phyloP scores from a whole-genome alignment of 2,888 invertebrate species.

The Argyresthia goedartella region DNA sequence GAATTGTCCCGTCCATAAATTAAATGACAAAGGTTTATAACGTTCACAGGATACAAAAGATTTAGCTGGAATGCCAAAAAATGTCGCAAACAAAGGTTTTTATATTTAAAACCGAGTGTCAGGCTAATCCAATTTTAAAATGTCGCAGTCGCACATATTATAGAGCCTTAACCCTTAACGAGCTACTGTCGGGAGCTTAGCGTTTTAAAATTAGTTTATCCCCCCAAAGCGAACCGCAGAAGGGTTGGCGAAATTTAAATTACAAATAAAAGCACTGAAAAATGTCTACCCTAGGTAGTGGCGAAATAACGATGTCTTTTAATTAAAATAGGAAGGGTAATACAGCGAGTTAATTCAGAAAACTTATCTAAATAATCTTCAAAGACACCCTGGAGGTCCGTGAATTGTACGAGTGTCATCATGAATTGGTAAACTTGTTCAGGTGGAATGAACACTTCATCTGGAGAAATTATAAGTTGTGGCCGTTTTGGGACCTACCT shows the following conservation, averaged over 20 bases:
- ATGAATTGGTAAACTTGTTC: conserved; percentile 18
- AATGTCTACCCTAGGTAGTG: conserved; percentile 67
- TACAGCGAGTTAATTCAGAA: conserved; percentile 58
- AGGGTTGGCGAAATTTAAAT: conserved; percentile 69
- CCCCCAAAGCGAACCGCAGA: conserved; percentile 58
- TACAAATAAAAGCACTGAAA: conserved; percentile 71
- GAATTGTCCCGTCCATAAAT: conserved; percentile 6
- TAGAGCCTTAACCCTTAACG: conserved; percentile 31
- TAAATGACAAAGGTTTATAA: conserved; percentile 11
- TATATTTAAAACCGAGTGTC: conserved; percentile 25
- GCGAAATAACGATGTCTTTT: conserved; percentile 65
- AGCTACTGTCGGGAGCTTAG: conserved; percentile 61
- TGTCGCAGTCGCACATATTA: conserved; percentile 53
- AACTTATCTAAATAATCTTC: conserved; percentile 41
- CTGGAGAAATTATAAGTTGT: neutral
- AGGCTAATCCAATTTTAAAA: conserved; percentile 57
- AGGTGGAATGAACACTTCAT: conserved; percentile 7
- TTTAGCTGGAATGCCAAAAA: conserved; percentile 6
- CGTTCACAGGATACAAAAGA: conserved; percentile 1
- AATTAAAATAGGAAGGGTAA: conserved; percentile 66
- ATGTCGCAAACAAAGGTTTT: conserved; percentile 15
- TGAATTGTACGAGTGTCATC: conserved; percentile 22
- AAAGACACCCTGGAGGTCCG: conserved; percentile 27
- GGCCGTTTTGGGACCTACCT: no score
- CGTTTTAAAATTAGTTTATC: conserved; percentile 68